These are phyloP conservation scores for Cardiocondyla obscurior DNA, from an alignment of 1,140 invertebrate genomes.

Conservation along the genomic window DNA sequence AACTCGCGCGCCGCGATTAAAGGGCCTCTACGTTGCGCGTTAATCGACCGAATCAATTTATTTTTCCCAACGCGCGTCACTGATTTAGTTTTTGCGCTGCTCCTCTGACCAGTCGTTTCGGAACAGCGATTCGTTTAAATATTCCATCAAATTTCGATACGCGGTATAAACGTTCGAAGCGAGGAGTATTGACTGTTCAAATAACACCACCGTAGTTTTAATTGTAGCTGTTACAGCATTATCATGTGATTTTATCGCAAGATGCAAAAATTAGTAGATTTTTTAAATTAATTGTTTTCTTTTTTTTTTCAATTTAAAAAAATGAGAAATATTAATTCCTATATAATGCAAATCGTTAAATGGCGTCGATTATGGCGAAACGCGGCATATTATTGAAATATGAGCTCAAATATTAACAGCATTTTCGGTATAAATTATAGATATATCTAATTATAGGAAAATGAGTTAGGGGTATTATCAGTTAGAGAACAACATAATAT, in stretches of 20 bases:
- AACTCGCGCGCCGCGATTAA: constrained; percentile 57
- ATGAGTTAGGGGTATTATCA: neutral
- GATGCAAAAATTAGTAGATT: neutral
- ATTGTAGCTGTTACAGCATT: neutral
- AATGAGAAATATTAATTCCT: neutral
- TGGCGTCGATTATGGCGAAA: neutral
- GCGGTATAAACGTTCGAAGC: neutral
- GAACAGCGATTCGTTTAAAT: constrained; percentile 28
- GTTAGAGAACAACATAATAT: neutral
- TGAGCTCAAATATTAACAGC: neutral
- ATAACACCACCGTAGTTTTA: neutral
- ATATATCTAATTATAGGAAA: neutral
- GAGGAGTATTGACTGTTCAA: neutral
- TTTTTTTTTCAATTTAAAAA: neutral
- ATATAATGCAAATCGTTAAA: neutral
- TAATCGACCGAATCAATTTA: constrained; percentile 53
- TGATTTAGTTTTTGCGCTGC: constrained; percentile 15
- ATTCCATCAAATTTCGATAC: constrained; percentile 32
- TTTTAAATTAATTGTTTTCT: neutral
- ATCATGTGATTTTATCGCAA: constrained; percentile 19
- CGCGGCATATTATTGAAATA: constrained; percentile 1
- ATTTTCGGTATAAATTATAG: neutral
- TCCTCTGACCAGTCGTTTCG: constrained; percentile 21
- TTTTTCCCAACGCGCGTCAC: constrained; percentile 23
- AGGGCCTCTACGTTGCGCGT: constrained; percentile 27